phyloP scores from a whole-genome alignment of 1,140 invertebrate genomes.

The Philotrypesis tridentata region DNA sequence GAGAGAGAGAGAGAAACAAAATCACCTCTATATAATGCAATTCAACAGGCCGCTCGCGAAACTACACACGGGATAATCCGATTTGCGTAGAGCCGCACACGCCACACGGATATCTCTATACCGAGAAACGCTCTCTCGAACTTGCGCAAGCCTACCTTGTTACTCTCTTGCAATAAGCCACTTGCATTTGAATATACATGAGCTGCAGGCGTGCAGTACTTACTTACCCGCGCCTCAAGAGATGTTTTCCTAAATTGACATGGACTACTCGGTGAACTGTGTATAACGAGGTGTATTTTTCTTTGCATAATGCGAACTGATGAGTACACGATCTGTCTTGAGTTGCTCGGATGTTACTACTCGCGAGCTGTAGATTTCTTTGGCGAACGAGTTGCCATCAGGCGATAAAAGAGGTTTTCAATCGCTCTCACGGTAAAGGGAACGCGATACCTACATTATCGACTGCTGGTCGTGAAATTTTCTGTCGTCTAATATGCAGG shows the following conservation, averaged over 20 bases:
- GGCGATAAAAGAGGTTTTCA: not conserved
- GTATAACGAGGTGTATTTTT: not conserved
- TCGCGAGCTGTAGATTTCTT: not conserved
- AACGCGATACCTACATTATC: not conserved
- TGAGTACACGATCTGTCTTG: too few species aligned
- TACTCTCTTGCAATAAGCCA: conserved; percentile 14
- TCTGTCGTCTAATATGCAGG: not conserved
- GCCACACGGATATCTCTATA: not conserved
- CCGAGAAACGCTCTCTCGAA: not conserved
- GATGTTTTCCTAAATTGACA: not conserved
- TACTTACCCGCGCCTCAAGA: not conserved
- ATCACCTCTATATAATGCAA: conserved; percentile 37
- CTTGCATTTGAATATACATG: not conserved
- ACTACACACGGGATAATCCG: conserved; percentile 34
- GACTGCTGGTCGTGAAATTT: not conserved
- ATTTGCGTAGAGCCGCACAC: conserved; percentile 41
- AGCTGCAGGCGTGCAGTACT: too few species aligned
- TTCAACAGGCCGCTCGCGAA: conserved; percentile 1
- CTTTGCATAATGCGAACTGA: too few species aligned
- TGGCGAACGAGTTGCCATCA: not conserved
- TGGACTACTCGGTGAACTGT: not conserved
- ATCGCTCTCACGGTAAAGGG: not conserved
- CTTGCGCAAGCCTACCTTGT: conserved; percentile 39
- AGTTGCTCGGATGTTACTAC: not conserved
- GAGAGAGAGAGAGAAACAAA: too few species aligned